Evolutionary conservation across 2,888 invertebrate species (phyloP).

Genomic region (Callimorpha dominula): DNA sequence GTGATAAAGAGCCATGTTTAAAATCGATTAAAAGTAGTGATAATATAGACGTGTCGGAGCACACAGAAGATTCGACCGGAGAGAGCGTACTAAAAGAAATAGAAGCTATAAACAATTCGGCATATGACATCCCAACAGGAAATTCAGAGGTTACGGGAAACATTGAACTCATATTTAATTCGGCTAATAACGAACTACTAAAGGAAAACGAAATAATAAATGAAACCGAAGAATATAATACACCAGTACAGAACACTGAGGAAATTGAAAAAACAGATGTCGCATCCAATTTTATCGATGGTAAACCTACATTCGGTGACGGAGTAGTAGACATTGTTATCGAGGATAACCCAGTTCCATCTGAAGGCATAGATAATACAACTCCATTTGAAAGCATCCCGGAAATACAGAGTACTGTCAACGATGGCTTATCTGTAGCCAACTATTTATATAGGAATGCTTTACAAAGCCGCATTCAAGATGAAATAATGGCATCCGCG

Average conservation of each 20-base stretch:
- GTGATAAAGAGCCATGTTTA: constrained; percentile 47
- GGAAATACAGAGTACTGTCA: constrained; percentile 58
- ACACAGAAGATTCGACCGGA: not conserved
- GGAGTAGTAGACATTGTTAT: constrained; percentile 64
- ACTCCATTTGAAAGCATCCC: constrained; percentile 39
- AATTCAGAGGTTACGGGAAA: constrained; percentile 1
- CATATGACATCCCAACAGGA: not conserved
- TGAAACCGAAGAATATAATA: not conserved
- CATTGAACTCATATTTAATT: not conserved
- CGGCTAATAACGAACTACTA: not conserved
- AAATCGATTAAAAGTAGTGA: constrained; percentile 53
- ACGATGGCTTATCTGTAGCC: constrained; percentile 50
- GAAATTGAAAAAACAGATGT: constrained; percentile 44
- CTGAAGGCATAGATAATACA: constrained; percentile 22
- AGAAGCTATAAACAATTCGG: not conserved
- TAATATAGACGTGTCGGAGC: constrained; percentile 47
- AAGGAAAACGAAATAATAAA: constrained; percentile 5
- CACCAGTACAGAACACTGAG: constrained; percentile 38
- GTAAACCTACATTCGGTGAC: constrained; percentile 43
- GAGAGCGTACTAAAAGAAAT: not conserved
- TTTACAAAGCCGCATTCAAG: constrained; percentile 52
- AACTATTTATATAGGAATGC: constrained; percentile 34
- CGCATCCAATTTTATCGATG: constrained; percentile 29
- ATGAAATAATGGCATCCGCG: constrained; percentile 78
- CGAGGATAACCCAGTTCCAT: constrained; percentile 54